Base-by-base conservation (phyloP, 2,113 vertebrate species). In the Australoheros scitulus region DNA sequence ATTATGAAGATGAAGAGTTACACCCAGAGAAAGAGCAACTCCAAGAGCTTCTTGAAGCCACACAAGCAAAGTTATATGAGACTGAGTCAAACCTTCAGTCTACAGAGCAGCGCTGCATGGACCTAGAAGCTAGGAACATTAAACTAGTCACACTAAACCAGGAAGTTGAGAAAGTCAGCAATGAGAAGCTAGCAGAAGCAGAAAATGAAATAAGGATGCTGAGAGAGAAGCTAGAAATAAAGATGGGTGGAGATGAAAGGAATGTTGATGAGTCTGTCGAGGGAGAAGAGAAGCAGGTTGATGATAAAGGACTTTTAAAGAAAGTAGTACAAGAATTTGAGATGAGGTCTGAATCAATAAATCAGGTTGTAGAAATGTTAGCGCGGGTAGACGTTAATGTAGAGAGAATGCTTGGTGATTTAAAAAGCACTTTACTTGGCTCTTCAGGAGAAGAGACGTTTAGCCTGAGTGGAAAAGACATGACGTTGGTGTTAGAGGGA, bases 291-390 rank as follows among this genome's bases (percentile, higher is more conserved):
- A 84, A 57, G 87, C 88, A 90, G 29, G 93, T 92, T 61, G 85
- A 76, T 7, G 57, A 92, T 65, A 77, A 94, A 88, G 89, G 75
- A 90, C 74, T 61, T 64, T 68, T 89, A 57, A 65, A 94, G 94
- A 86, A 96, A 87, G 92, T 96, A 55, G 87, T 92, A 50, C 80
- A 94, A 65, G 89, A 95, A 61, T 84, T 96, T 20, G 93, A 94
- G 82, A 92, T 75, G 68, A 95, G 89, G 92, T 92, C 90, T 22
- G 82, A 90, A 81, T 95, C 95, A 5, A 91, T 95, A 60, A 77
- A 76, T 74, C 81, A 82, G 59, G 95, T 96, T 22, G 79, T 95
- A 82, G 90, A 92, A 38, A 89, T 94, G 87, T 91, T 96, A 81
- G 85, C 74, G 60, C 91, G 89, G 57, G 84, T 93, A 84, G 91